phyloP scores from a whole-genome alignment of 2,797 vertebrate species.

The Sylvia borin region DNA sequence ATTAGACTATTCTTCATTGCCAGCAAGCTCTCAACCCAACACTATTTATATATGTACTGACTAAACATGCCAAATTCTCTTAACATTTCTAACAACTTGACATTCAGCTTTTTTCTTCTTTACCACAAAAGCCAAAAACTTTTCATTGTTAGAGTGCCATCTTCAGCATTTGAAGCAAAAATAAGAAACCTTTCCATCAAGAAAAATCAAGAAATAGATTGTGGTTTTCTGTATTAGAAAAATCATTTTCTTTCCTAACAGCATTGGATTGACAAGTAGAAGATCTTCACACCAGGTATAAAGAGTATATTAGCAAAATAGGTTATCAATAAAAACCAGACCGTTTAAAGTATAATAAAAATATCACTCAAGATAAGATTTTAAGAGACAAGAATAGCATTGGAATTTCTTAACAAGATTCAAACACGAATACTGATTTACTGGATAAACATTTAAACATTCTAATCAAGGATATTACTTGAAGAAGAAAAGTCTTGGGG shows the following conservation, averaged over 20 bases:
- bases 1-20: neutral
- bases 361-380: neutral
- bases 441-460: neutral
- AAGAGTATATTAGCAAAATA: neutral
- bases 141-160: neutral
- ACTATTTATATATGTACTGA: neutral
- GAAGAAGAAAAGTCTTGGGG: neutral
- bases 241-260: neutral
- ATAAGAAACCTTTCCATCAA: neutral
- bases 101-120: neutral
- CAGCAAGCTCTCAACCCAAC: neutral
- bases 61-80: neutral
- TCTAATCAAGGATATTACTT: neutral
- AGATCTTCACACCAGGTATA: neutral
- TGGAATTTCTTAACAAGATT: neutral
- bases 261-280: neutral
- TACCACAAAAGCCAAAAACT: neutral
- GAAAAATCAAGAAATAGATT: neutral
- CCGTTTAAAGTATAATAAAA: neutral
- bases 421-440: neutral
- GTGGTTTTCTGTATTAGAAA: neutral
- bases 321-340: neutral
- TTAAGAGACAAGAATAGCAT: neutral
- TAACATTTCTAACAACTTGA: neutral
- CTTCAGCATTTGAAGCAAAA: slow-evolving; percentile 32